Base-by-base conservation (phyloP, 2,888 invertebrate genomes). In the Drosophila macrospina region DNA sequence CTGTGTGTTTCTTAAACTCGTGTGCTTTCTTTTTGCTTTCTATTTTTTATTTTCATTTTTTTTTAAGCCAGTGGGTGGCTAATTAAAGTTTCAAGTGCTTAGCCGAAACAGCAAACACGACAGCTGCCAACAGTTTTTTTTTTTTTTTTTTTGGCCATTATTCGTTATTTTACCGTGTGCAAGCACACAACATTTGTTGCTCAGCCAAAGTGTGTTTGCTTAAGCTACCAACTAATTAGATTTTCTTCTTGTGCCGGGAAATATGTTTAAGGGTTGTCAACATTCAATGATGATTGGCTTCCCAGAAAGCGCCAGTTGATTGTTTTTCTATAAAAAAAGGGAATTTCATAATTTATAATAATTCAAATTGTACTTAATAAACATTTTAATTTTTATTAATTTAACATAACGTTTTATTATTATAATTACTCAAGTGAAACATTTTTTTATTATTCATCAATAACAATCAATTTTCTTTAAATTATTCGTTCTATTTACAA, bases 1-100 rank as follows among this genome's bases (percentile, higher is more conserved):
- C n/a, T n/a, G n/a, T n/a, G n/a, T n/a, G n/a, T n/a, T n/a, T n/a
- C n/a, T n/a, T n/a, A n/a, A n/a, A n/a, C n/a, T n/a, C n/a, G n/a
- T n/a, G n/a, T n/a, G n/a, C n/a, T n/a, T n/a, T n/a, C n/a, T n/a
- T n/a, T n/a, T n/a, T n/a, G n/a, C n/a, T n/a, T n/a, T 56, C 16
- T 30, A 30, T 16, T 16, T 51, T 41, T 34, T 13, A 13, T 16
- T 57, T 59, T 10, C 8, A 11, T 34, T 20, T 32, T 6, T n/a
- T 41, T 26, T 63, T 16, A 26, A 13, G 26, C 60, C 60, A 51
- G 59, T 7, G 57, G 48, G 32, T 62, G 74, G 74, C 86, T 83
- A 82, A 82, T 80, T 85, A 80, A 83, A 83, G 83, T 85, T 83
- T 82, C 72, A 75, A 80, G 78, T 85, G 71, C 80, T 78, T 69